phyloP scores from a whole-genome alignment of 2,797 vertebrate species.

The Phoeniculus purpureus region DNA sequence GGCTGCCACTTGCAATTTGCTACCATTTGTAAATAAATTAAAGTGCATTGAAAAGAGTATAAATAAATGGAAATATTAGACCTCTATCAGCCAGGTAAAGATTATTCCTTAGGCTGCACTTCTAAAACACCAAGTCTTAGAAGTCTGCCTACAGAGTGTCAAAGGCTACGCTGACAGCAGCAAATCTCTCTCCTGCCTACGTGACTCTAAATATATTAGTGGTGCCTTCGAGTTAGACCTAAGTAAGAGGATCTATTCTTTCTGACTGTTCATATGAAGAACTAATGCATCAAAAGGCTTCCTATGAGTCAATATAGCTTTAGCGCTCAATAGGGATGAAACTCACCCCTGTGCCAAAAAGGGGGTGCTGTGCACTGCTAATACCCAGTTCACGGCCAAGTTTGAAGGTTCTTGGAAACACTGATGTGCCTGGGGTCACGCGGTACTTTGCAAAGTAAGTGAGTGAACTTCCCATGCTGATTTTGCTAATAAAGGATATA shows the following conservation, averaged over 20 bases:
- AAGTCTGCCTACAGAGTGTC: not conserved
- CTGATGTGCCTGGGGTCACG: not conserved
- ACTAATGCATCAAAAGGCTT: not conserved
- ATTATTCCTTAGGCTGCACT: slow-evolving; percentile 48
- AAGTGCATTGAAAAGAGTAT: slow-evolving; percentile 24
- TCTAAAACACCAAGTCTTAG: slow-evolving; percentile 6
- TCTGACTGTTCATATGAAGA: not conserved
- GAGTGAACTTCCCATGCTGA: not conserved
- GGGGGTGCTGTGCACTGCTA: too few relatives aligned
- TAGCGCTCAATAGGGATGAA: not conserved
- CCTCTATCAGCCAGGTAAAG: slow-evolving; percentile 45
- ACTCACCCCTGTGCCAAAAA: not conserved
- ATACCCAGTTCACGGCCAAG: not conserved
- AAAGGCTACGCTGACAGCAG: slow-evolving; percentile 60
- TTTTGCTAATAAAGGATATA: not conserved
- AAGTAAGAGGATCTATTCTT: not conserved
- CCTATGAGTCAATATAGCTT: not conserved
- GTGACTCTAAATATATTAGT: slow-evolving; percentile 42
- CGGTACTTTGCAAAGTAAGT: not conserved
- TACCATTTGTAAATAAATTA: slow-evolving; percentile 44
- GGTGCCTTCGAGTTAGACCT: not conserved
- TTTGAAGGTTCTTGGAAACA: not conserved
- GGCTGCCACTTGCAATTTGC: slow-evolving; percentile 48
- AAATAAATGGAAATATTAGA: slow-evolving; percentile 56
- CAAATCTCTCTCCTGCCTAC: slow-evolving; percentile 44